phyloP scores from a whole-genome alignment of 2,797 vertebrate genomes.

The Takifugu ocellatus region DNA sequence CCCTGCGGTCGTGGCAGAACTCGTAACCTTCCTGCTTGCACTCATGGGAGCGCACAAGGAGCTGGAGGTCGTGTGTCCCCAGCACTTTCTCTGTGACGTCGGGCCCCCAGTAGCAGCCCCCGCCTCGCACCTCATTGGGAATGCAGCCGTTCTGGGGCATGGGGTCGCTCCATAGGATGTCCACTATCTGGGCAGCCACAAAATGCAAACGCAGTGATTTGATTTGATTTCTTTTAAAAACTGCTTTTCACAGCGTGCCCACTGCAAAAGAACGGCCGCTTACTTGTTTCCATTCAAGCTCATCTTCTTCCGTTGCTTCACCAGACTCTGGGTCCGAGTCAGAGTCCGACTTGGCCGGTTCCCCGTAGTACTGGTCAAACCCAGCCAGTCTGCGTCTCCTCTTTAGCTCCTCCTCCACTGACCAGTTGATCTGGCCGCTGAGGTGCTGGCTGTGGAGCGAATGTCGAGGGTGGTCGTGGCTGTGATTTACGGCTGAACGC shows the following conservation, averaged over 20 bases:
- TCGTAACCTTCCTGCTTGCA: constrained; percentile 95
- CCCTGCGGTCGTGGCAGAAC: constrained; percentile 87
- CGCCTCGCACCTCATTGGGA: constrained; percentile 84
- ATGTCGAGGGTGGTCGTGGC: constrained; percentile 39
- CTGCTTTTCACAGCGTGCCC: neutral
- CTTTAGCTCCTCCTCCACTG: constrained; percentile 79
- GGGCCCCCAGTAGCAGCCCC: constrained; percentile 92
- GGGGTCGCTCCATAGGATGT: constrained; percentile 92
- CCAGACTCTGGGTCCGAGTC: constrained; percentile 47
- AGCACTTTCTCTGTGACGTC: constrained; percentile 84
- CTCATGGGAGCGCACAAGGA: constrained; percentile 92
- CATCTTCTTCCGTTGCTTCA: constrained; percentile 77
- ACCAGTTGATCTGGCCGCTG: constrained; percentile 44
- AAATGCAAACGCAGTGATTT: neutral
- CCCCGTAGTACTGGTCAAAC: constrained; percentile 48
- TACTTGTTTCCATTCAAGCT: constrained; percentile 63
- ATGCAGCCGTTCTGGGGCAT: constrained; percentile 85
- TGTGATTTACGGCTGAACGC: constrained; percentile 6
- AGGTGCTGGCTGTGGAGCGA: constrained; percentile 52
- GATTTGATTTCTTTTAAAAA: neutral
- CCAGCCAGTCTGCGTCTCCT: constrained; percentile 71
- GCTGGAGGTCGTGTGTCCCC: constrained; percentile 78
- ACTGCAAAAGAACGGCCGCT: neutral
- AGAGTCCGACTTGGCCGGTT: constrained; percentile 28
- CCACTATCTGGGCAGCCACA: constrained; percentile 75